Base-by-base conservation (phyloP, 2,888 invertebrate genomes). In the Aphidoletes aphidimyza region DNA sequence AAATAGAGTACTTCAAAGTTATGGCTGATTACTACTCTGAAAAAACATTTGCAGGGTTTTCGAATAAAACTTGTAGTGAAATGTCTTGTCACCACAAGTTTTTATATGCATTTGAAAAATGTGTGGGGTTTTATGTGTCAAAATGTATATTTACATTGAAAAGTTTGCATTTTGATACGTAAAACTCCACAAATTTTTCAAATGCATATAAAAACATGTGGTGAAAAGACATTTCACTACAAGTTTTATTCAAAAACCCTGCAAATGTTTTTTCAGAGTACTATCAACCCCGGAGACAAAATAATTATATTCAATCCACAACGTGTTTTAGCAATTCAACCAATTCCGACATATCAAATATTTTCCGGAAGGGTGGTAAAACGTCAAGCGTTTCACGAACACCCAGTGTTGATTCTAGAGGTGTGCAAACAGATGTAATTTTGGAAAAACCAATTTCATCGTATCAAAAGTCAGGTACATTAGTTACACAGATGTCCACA, bases 331-430 rank as follows among this genome's bases (percentile, higher is more conserved):
- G 81, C n/a, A 81, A 81, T 37, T 81, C 90, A 1, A 90, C 89
- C 22, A 87, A 89, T 87, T 90, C 90, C 1, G 90, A 90, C 85
- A 88, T 89, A 34, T 90, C 90, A 22, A 89, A 88, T 84, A 89
- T 89, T 85, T 89, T 89, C 85, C 89, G 90, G 5, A 81, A 81
- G 22, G 81, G 81, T 81, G 81, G 81, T 37, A 81, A 37, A 37
- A 36, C 78, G 19, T 19, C 36, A 0, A 81, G 37, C 37, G 81
- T 81, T n/a, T 81, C 81, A 8, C 81, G 81, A 37, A 81, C 81
- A 37, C 81, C 81, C 9, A 81, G 81, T 22, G 81, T 90, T 84
- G 90, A 90, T 78, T 90, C 90, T 1, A 87, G 89, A 39, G 88
- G 88, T 47, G 87, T 89, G 84, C 90, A 90, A 86, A 89, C 84